Conservation (phyloP, 2,888 invertebrate species). For the Drosophila gaucha region DNA sequence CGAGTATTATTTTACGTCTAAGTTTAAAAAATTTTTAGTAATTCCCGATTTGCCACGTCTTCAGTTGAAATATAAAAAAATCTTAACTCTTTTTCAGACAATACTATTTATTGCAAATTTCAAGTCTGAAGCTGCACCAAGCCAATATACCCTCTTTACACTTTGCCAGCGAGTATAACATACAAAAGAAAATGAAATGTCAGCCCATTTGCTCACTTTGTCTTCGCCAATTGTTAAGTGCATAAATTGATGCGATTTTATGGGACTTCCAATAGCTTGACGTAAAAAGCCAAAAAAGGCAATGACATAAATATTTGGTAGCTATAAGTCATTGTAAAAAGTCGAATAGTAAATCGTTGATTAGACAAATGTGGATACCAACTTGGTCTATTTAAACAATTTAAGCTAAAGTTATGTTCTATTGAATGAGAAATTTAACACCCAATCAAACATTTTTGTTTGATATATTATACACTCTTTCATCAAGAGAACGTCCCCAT, state of each 20-base stretch:
- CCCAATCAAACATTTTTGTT: no score
- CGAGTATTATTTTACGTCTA: no score
- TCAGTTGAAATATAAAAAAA: no score
- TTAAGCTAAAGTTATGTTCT: neutral
- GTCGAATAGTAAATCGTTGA: neutral
- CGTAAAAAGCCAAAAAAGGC: neutral
- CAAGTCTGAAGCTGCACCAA: no score
- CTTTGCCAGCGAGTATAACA: neutral
- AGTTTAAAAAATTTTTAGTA: no score
- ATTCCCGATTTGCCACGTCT: no score
- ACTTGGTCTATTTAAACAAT: neutral
- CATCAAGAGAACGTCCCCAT: no score
- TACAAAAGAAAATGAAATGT: neutral
- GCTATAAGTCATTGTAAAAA: neutral
- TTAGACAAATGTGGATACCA: neutral
- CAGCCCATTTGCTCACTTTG: neutral
- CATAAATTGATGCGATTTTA: slow-evolving; percentile 3
- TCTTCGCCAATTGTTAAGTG: neutral
- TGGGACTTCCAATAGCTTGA: neutral
- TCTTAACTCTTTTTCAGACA: no score
- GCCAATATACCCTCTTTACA: neutral
- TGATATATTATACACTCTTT: no score
- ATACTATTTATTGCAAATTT: no score
- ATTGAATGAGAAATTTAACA: no score
- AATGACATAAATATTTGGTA: neutral